Percentiles rank a stretch among this genome's conserved stretches.
phyloP scores from a whole-genome alignment of 2,888 invertebrate species.

The Timandra comae region DNA sequence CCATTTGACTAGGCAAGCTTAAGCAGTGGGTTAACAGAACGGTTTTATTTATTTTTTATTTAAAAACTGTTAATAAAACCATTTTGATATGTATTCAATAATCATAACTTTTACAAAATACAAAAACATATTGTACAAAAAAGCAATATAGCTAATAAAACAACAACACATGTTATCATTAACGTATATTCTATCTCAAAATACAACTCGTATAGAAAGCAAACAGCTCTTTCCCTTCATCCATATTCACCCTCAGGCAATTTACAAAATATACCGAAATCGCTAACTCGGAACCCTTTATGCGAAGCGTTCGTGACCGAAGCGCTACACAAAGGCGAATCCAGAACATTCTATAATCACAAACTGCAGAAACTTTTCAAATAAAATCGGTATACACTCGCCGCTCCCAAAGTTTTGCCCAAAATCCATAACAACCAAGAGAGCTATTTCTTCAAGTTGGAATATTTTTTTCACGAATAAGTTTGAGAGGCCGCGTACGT shows the following conservation, averaged over 20 bases:
- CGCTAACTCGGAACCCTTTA: constrained; percentile 30
- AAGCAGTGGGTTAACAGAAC: too few relatives aligned
- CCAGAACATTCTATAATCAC: constrained; percentile 40
- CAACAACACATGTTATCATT: too few relatives aligned
- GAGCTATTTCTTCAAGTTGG: constrained; percentile 1
- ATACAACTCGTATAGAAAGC: constrained; percentile 11
- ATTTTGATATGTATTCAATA: too few relatives aligned
- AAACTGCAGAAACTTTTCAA: constrained; percentile 37
- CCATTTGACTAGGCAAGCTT: too few relatives aligned
- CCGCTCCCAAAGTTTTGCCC: constrained; percentile 6
- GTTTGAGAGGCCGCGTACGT: too few relatives aligned
- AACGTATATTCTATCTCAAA: constrained; percentile 1
- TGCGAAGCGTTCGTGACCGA: constrained; percentile 28
- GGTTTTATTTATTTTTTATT: too few relatives aligned
- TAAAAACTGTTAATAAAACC: too few relatives aligned
- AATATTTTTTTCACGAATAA: too few relatives aligned
- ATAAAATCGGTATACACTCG: constrained; percentile 30
- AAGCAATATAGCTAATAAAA: too few relatives aligned
- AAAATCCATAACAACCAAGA: constrained; percentile 14
- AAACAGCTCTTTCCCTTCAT: constrained; percentile 16
- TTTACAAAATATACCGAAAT: constrained; percentile 36
- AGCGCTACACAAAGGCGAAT: constrained; percentile 34
- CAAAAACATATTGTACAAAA: too few relatives aligned
- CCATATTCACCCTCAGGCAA: constrained; percentile 18
- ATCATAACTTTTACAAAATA: too few relatives aligned